These are phyloP conservation scores for Prionailurus bengalensis DNA, from an alignment of 2,113 vertebrate genomes.

Conservation along the genomic window DNA sequence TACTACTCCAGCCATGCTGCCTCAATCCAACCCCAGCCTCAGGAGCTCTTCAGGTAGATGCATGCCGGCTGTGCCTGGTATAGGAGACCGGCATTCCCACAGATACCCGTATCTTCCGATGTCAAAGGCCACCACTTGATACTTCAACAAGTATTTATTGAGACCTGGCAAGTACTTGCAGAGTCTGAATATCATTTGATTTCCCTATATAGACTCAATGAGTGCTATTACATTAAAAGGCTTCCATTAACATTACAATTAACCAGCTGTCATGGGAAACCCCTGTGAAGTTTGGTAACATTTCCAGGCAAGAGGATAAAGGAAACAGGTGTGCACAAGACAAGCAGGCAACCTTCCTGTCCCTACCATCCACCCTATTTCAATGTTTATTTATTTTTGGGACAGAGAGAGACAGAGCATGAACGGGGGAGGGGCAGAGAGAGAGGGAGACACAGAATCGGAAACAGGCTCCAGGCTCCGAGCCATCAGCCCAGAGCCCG, in stretches of 20 bases:
- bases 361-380: background rate
- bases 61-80: background rate
- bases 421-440: no score
- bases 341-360: background rate
- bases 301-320: background rate
- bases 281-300: background rate
- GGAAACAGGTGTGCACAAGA: background rate
- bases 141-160: background rate
- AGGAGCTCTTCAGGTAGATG: no score
- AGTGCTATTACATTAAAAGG: background rate
- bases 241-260: background rate
- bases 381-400: background rate
- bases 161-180: background rate
- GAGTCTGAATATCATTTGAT: background rate
- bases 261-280: background rate
- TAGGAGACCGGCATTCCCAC: background rate
- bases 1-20: background rate
- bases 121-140: background rate
- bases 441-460: no score
- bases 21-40: background rate
- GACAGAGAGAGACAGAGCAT: no score
- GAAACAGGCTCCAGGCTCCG: no score
- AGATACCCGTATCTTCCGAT: background rate
- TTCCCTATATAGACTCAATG: background rate
- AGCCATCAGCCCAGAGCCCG: no score